Evolutionary conservation across 2,113 vertebrate genomes (phyloP), one percentile per base, ranked within the genome.

Genomic region (Alaudala cheleensis): DNA sequence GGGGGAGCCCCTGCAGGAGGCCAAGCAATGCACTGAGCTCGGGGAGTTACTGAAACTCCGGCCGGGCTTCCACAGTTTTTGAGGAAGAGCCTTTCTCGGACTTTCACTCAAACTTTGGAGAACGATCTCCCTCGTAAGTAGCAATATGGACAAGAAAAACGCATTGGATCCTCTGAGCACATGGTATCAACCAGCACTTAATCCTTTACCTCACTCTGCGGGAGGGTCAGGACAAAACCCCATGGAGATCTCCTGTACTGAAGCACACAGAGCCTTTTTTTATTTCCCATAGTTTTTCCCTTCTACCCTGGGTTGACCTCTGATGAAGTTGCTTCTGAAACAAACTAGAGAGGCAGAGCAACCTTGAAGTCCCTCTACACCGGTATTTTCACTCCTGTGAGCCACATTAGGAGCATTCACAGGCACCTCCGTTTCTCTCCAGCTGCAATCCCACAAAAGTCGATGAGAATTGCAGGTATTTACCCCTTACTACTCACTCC

Each of bases 101-200:
- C 15, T 73, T 13, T 2, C 5, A 7, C 23, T 34, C 34, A 34
- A 47, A 40, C 22, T 60, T 2, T 0, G 12, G 14, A 21, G 47
- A 9, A 14, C 3, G 5, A 23, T 34, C 22, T 62, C 12, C 22
- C 7, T 42, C 18, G 2, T 56, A 76, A 83, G 10, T 33, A 34
- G n/a, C 31, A 28, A 62, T 25, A 28, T 4, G 49, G 40, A 10
- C 14, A 3, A 18, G 26, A 40, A 69, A 56, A 56, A 34, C 49
- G 10, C 22, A 14, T 47, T 9, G 14, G 40, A 2, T 10, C 8
- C 20, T 47, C 34, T 9, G 49, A 24, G 14, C 44, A 3, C 6
- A 4, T 2, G 0, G 0, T 13, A 14, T 4, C 29, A 25, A 14
- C 6, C 40, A 22, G 29, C 31, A 2, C 40, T 31, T 10, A 0